Conservation (phyloP, 1,140 invertebrate species). For the Potamilus streckersoni region DNA sequence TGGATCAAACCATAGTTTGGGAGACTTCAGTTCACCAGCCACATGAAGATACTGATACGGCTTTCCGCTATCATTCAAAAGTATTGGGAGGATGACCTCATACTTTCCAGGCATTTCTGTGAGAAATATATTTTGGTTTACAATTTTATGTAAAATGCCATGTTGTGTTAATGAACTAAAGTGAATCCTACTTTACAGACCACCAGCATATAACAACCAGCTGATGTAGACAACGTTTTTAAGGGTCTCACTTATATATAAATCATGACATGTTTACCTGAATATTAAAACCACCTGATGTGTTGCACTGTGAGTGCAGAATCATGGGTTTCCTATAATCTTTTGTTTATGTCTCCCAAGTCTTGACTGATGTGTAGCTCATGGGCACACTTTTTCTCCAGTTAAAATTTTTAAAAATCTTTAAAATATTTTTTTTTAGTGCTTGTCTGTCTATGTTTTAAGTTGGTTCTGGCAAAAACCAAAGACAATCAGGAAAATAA, state of each 20-base stretch:
- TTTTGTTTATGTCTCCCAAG: too few relatives aligned
- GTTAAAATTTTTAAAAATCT: too few relatives aligned
- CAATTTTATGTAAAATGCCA: not conserved
- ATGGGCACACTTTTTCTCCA: too few relatives aligned
- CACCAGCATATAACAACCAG: not conserved
- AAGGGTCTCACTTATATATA: not conserved
- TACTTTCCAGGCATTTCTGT: constrained; percentile 56
- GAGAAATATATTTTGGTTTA: constrained; percentile 8
- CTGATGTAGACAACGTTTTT: not conserved
- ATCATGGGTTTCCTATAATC: too few relatives aligned
- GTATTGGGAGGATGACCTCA: constrained; percentile 58
- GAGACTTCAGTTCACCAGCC: constrained; percentile 55
- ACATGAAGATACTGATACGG: constrained; percentile 64
- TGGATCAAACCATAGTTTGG: constrained; percentile 65
- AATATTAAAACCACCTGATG: not conserved
- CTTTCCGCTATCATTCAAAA: constrained; percentile 58
- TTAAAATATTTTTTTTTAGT: too few relatives aligned
- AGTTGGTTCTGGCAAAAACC: too few relatives aligned
- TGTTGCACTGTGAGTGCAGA: too few relatives aligned
- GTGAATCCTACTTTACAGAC: not conserved
- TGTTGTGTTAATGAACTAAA: not conserved
- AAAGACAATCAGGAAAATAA: too few relatives aligned
- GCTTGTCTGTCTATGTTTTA: too few relatives aligned
- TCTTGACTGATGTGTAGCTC: too few relatives aligned
- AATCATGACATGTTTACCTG: not conserved